Evolutionary conservation across 1,140 invertebrate species (phyloP).

Genomic region (Oscheius sp.): DNA sequence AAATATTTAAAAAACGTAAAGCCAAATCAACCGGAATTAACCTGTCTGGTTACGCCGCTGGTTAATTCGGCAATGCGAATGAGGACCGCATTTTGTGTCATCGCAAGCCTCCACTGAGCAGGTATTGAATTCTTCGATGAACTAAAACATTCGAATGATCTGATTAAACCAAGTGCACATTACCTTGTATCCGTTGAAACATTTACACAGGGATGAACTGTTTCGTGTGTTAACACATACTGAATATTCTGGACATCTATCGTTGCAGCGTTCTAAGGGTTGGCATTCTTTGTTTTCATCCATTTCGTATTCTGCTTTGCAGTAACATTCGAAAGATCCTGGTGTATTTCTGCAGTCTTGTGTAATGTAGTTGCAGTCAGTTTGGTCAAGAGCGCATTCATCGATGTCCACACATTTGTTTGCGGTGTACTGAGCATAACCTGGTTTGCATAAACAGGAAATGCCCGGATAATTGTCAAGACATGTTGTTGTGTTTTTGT

Average conservation of each 20-base stretch:
- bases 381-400: background rate
- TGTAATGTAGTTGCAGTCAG: background rate
- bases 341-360: background rate
- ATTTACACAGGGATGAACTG: background rate
- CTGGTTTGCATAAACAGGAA: background rate
- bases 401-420: slow-evolving; percentile 8
- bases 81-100: background rate
- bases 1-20: too few species aligned
- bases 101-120: background rate
- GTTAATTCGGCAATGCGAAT: too few species aligned
- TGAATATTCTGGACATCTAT: background rate
- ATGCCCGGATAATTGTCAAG: background rate
- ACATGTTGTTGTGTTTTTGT: background rate
- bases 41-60: too few species aligned
- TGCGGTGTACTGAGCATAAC: background rate
- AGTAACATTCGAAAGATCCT: background rate
- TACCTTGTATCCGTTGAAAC: background rate
- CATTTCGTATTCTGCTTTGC: background rate
- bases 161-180: too few species aligned
- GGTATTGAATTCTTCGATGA: background rate
- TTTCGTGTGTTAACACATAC: background rate
- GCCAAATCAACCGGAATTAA: too few species aligned
- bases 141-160: too few species aligned
- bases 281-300: background rate
- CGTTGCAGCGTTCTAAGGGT: background rate